Evolutionary conservation across 2,888 invertebrate genomes (phyloP), one percentile per base, ranked within the genome.

Genomic region (Keiferia lycopersicella): DNA sequence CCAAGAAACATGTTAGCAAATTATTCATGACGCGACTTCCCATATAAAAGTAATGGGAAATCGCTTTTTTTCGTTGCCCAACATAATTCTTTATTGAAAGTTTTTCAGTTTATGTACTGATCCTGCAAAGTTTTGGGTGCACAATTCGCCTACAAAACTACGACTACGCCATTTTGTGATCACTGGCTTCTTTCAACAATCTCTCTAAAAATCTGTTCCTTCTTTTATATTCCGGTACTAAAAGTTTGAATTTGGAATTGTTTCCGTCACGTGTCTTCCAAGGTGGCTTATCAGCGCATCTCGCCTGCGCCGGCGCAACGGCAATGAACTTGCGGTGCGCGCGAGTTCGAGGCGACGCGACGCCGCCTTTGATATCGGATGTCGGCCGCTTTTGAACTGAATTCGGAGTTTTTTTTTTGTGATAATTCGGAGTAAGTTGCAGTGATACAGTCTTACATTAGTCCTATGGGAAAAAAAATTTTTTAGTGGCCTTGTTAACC

Each of bases 291-390:
- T 78, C 69, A 73, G 77, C 73, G 77, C 83, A 85, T 85, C 56
- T 56, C 84, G 75, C 83, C 83, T 73, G 79, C 77, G 75, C 76
- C 73, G 65, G 73, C 73, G 70, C 69, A 66, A 73, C 79, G 86
- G 77, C 85, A 86, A 80, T 86, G 86, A 83, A 86, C 86, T 84
- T 86, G 83, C 53, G 39, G 51, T 34, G 61, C 60, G 63, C 51
- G 53, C 22, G 41, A 39, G 30, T 30, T 41, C 41, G 48, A 48
- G 26, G n/a, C 12, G 60, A 8, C 61, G 56, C 34, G 48, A 61
- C 62, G 66, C 64, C 62, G 53, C 61, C 58, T 66, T 66, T 64
- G 63, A 66, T 62, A 64, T 62, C 64, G 62, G 62, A 56, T 64
- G 62, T 38, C 51, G 48, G 63, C 65, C 58, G 34, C 34, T 34